Conservation (phyloP, 2,888 invertebrate species). For the Vesta saturnalis region DNA sequence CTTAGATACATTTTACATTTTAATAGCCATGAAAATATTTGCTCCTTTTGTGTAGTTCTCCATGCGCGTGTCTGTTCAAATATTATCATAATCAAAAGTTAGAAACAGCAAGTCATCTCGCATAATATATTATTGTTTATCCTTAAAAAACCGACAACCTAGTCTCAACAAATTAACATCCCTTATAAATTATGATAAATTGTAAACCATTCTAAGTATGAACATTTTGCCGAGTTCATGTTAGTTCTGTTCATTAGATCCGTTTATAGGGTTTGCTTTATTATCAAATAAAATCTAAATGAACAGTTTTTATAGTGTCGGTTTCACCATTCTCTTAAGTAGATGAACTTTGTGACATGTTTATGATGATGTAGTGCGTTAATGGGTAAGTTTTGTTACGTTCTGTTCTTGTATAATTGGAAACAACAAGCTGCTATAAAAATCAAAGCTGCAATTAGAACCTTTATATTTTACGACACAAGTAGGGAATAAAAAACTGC, state of each 20-base stretch:
- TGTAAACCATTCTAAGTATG: constrained; percentile 19
- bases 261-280: constrained; percentile 25
- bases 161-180: not conserved
- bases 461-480: too few relatives aligned
- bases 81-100: not conserved
- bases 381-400: not conserved
- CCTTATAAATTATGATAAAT: constrained; percentile 29
- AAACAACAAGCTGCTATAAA: too few relatives aligned
- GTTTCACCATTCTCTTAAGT: constrained; percentile 13
- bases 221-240: constrained; percentile 12
- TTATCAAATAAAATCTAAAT: constrained; percentile 21
- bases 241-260: constrained; percentile 14
- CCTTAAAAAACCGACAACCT: too few relatives aligned
- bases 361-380: constrained; percentile 11
- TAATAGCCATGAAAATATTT: too few relatives aligned
- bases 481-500: too few relatives aligned
- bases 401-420: not conserved
- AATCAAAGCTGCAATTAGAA: not conserved
- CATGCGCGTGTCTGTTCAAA: not conserved
- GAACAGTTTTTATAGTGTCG: constrained; percentile 18
- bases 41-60: not conserved
- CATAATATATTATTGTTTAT: too few relatives aligned
- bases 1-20: constrained; percentile 1
- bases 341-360: constrained; percentile 13
- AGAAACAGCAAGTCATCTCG: too few relatives aligned